These are phyloP conservation scores for Acipenser ruthenus DNA, from an alignment of 2,797 vertebrate species.

Conservation along the genomic window DNA sequence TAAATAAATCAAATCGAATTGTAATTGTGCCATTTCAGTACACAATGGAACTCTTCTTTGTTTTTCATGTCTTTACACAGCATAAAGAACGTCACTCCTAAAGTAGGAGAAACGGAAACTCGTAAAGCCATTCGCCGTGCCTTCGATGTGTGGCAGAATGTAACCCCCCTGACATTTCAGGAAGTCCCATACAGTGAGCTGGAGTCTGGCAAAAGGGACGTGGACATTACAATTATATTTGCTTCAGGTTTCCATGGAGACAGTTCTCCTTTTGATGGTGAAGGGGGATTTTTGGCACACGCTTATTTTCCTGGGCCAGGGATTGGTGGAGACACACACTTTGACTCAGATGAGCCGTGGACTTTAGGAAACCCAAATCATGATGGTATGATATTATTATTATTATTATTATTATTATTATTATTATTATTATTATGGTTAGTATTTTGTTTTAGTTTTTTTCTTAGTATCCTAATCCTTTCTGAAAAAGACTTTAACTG, in stretches of 20 bases:
- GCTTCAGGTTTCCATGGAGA: constrained; percentile 97
- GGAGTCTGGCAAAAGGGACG: constrained; percentile 87
- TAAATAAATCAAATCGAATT: too few species aligned
- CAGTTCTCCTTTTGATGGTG: constrained; percentile 95
- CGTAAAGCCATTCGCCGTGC: constrained; percentile 93
- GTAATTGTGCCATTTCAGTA: too few species aligned
- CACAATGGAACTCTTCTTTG: not conserved
- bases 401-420: too few species aligned
- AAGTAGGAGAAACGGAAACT: constrained; percentile 91
- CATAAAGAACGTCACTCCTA: constrained; percentile 97
- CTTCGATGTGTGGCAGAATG: constrained; percentile 96
- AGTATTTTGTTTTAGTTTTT: too few species aligned
- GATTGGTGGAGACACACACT: constrained; percentile 96
- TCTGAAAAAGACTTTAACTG: too few species aligned
- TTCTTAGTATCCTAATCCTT: too few species aligned
- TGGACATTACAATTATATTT: constrained; percentile 98
- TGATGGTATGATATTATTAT: constrained; percentile 69
- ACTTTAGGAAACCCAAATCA: constrained; percentile 95
- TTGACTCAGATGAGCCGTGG: constrained; percentile 97
- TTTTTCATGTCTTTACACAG: constrained; percentile 52
- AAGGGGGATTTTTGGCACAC: constrained; percentile 94
- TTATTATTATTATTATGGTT: too few species aligned
- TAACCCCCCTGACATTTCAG: constrained; percentile 93
- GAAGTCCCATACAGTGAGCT: constrained; percentile 88
- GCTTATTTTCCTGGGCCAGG: constrained; percentile 95